Conservation (phyloP, 2,113 vertebrate species). For the Burhinus oedicnemus region DNA sequence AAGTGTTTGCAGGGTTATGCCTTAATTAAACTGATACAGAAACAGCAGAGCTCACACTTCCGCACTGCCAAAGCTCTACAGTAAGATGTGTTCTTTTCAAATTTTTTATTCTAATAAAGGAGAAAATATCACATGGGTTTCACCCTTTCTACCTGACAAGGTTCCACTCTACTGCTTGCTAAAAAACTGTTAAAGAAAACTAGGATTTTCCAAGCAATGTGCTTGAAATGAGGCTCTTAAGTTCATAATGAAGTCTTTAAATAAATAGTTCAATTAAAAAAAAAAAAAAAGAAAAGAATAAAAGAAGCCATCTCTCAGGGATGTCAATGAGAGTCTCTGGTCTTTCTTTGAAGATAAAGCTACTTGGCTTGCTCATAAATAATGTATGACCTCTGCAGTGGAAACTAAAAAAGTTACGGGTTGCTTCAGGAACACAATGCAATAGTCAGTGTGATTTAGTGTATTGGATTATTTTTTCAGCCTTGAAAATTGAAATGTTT, state of each 20-base stretch:
- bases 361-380: slow-evolving; percentile 6
- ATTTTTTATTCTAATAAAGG: background rate
- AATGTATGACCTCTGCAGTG: background rate
- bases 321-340: background rate
- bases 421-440: background rate
- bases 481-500: background rate
- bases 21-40: background rate
- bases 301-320: background rate
- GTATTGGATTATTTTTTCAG: background rate
- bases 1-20: background rate
- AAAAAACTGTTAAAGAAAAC: background rate
- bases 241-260: background rate
- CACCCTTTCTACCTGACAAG: background rate
- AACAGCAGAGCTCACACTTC: background rate
- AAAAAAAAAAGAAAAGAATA: background rate
- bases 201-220: background rate
- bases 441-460: background rate
- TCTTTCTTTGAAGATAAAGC: slow-evolving; percentile 19
- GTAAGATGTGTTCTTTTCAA: background rate
- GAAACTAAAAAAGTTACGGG: background rate
- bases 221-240: background rate
- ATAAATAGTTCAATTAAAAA: background rate
- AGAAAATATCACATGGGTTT: background rate
- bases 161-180: background rate
- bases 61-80: background rate